phyloP scores from a whole-genome alignment of 2,113 vertebrate species.

The Coregonus clupeaformis region DNA sequence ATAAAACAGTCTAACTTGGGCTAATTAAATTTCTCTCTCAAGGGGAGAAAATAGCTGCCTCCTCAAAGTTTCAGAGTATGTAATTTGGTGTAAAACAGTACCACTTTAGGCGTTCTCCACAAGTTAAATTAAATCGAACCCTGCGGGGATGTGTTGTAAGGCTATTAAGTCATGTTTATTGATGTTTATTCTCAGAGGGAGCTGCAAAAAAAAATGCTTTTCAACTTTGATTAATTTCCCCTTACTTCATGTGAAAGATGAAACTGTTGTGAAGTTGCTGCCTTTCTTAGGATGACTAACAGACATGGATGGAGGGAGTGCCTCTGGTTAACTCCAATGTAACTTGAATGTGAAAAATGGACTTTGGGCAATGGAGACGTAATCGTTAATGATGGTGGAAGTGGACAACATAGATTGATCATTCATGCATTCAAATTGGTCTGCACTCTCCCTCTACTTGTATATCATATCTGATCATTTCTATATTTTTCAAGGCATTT shows the following conservation, averaged over 20 bases:
- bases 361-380: too few species aligned
- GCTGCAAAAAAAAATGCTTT: constrained; percentile 49
- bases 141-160: constrained; percentile 69
- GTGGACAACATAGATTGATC: too few species aligned
- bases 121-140: constrained; percentile 75
- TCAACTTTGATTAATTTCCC: constrained; percentile 75
- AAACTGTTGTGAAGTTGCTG: constrained; percentile 54
- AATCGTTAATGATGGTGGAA: too few species aligned
- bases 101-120: constrained; percentile 72
- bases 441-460: too few species aligned
- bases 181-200: constrained; percentile 77
- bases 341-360: too few species aligned
- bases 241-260: constrained; percentile 67
- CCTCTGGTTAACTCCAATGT: constrained; percentile 56
- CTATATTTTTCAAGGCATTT: background rate
- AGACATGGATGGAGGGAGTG: constrained; percentile 57
- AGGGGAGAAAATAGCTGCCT: constrained; percentile 60
- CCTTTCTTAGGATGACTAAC: constrained; percentile 62
- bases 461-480: too few species aligned
- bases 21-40: constrained; percentile 72
- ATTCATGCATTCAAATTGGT: too few species aligned
- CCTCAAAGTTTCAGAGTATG: constrained; percentile 72
- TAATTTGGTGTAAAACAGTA: constrained; percentile 77
- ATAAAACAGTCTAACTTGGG: constrained; percentile 51
- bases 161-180: constrained; percentile 76